Percentiles rank a stretch among this genome's conserved stretches.
Evolutionary conservation across 2,797 vertebrate species (phyloP).

Genomic region (Lithobates sylvaticus): DNA sequence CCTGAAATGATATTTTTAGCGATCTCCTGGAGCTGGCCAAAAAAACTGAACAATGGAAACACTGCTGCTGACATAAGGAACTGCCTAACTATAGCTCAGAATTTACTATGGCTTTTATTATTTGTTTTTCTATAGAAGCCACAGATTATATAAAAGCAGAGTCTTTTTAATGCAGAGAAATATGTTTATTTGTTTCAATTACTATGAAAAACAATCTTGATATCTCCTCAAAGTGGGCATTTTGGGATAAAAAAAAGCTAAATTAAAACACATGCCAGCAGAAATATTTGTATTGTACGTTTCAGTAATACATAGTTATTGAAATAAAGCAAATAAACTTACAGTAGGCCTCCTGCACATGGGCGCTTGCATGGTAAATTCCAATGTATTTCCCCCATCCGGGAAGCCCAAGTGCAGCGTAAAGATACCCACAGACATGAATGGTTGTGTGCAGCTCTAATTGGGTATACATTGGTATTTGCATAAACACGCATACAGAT

Average conservation of each 20-base stretch:
- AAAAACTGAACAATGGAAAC: conserved; percentile 48
- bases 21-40: conserved; percentile 9
- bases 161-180: background rate
- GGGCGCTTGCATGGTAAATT: too few relatives aligned
- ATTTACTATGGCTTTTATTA: conserved; percentile 33
- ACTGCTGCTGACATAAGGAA: conserved; percentile 14
- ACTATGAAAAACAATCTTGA: conserved; percentile 11
- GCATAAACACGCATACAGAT: too few relatives aligned
- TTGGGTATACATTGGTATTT: too few relatives aligned
- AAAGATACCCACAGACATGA: too few relatives aligned
- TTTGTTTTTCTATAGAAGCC: conserved; percentile 41
- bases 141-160: conserved; percentile 23
- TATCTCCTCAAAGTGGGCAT: too few relatives aligned
- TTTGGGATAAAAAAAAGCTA: background rate
- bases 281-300: background rate
- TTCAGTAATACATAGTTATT: background rate
- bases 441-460: too few relatives aligned
- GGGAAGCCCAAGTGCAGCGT: too few relatives aligned
- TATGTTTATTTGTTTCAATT: conserved; percentile 17
- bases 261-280: background rate
- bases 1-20: conserved; percentile 36
- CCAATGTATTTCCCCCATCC: too few relatives aligned
- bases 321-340: background rate
- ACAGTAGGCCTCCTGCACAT: too few relatives aligned
- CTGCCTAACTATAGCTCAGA: conserved; percentile 28